phyloP scores from a whole-genome alignment of 2,797 vertebrate genomes.

The Antennarius maculatus region DNA sequence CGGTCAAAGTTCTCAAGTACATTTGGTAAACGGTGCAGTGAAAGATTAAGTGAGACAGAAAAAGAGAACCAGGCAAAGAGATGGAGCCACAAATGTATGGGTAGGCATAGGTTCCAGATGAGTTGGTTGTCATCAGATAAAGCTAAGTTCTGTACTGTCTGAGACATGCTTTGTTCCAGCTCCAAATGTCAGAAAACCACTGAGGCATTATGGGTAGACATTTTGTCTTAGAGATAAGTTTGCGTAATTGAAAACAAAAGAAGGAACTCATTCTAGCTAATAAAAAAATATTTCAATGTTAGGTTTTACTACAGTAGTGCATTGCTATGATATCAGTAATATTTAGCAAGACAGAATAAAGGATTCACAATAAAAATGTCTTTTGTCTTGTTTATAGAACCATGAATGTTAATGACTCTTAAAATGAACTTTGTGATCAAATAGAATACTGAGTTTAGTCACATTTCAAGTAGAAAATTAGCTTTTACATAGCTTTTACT shows the following conservation, averaged over 20 bases:
- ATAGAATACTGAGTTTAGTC: too few relatives aligned
- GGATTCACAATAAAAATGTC: too few relatives aligned
- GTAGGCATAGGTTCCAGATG: slow-evolving; percentile 17
- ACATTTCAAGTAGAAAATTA: too few relatives aligned
- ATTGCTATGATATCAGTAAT: too few relatives aligned
- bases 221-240: slow-evolving; percentile 15
- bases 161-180: slow-evolving; percentile 14
- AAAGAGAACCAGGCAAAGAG: slow-evolving; percentile 13
- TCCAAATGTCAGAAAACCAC: slow-evolving; percentile 41
- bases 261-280: neutral
- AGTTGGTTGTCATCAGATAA: slow-evolving; percentile 33
- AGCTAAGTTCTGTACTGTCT: slow-evolving; percentile 34
- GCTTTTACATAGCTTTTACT: too few relatives aligned
- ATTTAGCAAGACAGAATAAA: too few relatives aligned
- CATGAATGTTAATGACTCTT: neutral
- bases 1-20: neutral
- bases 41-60: neutral
- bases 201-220: slow-evolving; percentile 27
- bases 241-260: slow-evolving; percentile 3
- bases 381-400: neutral
- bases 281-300: neutral
- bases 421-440: too few relatives aligned
- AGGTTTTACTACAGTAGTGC: neutral
- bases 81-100: slow-evolving; percentile 17
- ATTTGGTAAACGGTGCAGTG: neutral